These are phyloP conservation scores for Cyanistes caeruleus DNA, from an alignment of 2,113 vertebrate species.

Conservation along the genomic window DNA sequence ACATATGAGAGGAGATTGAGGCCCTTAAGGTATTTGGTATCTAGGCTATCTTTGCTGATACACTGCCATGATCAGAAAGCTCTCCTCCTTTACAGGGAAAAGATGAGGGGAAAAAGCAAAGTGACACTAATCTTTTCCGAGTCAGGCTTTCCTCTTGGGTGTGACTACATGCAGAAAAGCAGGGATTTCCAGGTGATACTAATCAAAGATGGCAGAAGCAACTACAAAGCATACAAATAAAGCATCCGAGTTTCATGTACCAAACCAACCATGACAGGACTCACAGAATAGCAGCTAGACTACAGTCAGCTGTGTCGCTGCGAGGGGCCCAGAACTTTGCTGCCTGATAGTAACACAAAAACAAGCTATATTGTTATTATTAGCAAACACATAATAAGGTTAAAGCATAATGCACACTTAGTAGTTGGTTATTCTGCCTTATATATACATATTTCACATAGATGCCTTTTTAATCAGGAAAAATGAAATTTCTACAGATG, in stretches of 20 bases:
- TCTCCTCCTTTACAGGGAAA: conserved; percentile 51
- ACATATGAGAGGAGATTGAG: conserved; percentile 5
- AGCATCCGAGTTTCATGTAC: conserved; percentile 25
- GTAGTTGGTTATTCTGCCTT: not conserved
- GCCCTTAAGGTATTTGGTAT: conserved; percentile 51
- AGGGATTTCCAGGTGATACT: conserved; percentile 59
- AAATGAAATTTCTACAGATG: not conserved
- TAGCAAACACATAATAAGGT: not conserved
- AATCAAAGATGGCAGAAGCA: conserved; percentile 61
- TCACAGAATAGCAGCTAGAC: not conserved
- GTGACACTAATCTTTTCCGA: conserved; percentile 67
- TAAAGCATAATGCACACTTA: not conserved
- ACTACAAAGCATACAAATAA: conserved; percentile 63
- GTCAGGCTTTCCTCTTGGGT: conserved; percentile 56
- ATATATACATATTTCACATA: not conserved
- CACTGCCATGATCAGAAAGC: conserved; percentile 54
- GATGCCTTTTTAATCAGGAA: not conserved
- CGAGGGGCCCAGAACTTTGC: not conserved
- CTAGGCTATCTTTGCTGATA: conserved; percentile 23
- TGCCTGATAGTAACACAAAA: not conserved
- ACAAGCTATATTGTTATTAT: not conserved
- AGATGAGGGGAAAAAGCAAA: conserved; percentile 52
- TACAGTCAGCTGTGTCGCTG: not conserved
- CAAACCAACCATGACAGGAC: conserved; percentile 8
- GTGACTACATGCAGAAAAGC: conserved; percentile 61